Percentiles rank a stretch among this genome's conserved stretches.
phyloP scores from a whole-genome alignment of 2,888 invertebrate genomes.

The Proisotoma minuta region DNA sequence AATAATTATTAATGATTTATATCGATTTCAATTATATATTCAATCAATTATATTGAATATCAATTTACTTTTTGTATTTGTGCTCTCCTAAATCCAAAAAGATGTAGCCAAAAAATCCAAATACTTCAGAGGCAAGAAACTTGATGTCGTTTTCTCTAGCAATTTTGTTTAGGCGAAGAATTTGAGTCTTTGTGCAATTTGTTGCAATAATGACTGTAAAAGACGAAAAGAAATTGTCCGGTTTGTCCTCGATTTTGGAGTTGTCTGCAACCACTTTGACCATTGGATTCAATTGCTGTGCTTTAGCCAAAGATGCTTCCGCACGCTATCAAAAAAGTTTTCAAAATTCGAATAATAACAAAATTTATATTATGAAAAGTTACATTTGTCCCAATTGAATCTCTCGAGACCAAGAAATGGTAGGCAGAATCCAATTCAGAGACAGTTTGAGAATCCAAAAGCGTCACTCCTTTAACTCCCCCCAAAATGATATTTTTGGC shows the following conservation, averaged over 20 bases:
- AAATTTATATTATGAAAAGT: slow-evolving; percentile 47
- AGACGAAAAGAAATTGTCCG: slow-evolving; percentile 63
- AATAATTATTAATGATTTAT: slow-evolving; percentile 7
- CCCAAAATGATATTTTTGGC: slow-evolving; percentile 92
- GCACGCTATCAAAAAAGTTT: slow-evolving; percentile 64
- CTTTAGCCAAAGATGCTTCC: slow-evolving; percentile 70
- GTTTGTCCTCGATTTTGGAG: slow-evolving; percentile 60
- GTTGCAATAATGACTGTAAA: slow-evolving; percentile 78
- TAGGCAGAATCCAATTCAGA: slow-evolving; percentile 68
- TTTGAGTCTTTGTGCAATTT: slow-evolving; percentile 65
- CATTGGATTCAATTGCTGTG: slow-evolving; percentile 86
- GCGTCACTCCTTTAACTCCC: slow-evolving; percentile 82
- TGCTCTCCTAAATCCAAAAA: slow-evolving; percentile 84
- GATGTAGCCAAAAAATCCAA: slow-evolving; percentile 87
- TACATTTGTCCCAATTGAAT: slow-evolving; percentile 72
- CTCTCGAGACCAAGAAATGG: slow-evolving; percentile 76
- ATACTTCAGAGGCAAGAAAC: slow-evolving; percentile 85
- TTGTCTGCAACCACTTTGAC: slow-evolving; percentile 65
- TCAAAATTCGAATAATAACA: background rate
- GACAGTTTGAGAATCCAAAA: slow-evolving; percentile 71
- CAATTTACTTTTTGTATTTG: slow-evolving; percentile 68
- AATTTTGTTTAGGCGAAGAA: slow-evolving; percentile 68
- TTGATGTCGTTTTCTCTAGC: slow-evolving; percentile 71
- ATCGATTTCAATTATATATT: background rate
- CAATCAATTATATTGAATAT: background rate